Conservation (phyloP, 2,797 vertebrate genomes). For the Threskiornis aethiopicus region DNA sequence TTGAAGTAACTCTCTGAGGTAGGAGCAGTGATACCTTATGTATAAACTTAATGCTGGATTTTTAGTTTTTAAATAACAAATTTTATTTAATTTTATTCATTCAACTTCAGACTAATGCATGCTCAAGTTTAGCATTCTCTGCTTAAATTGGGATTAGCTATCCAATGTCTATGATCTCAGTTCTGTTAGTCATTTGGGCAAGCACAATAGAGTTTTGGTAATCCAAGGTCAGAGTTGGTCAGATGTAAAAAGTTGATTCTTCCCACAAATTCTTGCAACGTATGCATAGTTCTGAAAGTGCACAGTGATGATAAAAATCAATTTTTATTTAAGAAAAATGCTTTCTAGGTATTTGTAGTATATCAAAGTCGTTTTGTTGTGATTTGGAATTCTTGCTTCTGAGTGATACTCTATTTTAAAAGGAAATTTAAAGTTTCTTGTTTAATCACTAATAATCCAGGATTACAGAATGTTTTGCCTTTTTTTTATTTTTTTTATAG, state of each 20-base stretch:
- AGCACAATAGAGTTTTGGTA: background rate
- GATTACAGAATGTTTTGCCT: conserved; percentile 5
- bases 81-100: background rate
- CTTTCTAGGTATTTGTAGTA: background rate
- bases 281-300: background rate
- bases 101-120: background rate
- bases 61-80: background rate
- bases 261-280: background rate
- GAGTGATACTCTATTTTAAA: background rate
- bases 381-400: background rate
- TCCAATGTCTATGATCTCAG: background rate
- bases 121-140: background rate
- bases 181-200: background rate
- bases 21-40: background rate
- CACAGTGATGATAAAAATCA: background rate
- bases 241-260: background rate
- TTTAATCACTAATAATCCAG: conserved; percentile 41
- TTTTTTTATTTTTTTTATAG: background rate
- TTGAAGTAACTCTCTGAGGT: background rate
- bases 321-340: background rate
- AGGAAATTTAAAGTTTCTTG: background rate
- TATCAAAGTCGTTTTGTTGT: background rate
- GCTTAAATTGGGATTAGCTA: background rate
- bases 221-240: background rate
- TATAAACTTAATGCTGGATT: too few relatives aligned